Conservation (phyloP, 2,888 invertebrate species). For the Boloria selene region DNA sequence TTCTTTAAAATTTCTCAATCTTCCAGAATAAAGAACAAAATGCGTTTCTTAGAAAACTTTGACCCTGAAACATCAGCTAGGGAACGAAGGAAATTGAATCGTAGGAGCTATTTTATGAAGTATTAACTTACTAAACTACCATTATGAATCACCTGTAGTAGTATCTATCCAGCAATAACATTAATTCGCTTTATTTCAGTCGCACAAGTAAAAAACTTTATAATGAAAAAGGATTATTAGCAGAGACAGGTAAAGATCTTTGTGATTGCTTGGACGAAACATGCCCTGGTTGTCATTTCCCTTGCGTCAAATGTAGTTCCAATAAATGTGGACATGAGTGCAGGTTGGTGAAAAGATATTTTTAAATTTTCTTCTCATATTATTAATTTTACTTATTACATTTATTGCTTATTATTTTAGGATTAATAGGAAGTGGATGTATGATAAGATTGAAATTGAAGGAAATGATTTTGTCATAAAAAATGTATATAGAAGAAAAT, state of each 20-base stretch:
- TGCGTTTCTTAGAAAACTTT: constrained; percentile 83
- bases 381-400: not conserved
- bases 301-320: constrained; percentile 88
- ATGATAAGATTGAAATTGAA: constrained; percentile 90
- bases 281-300: constrained; percentile 93
- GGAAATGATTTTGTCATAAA: constrained; percentile 87
- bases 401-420: constrained; percentile 69
- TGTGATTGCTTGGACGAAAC: constrained; percentile 92
- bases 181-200: constrained; percentile 51
- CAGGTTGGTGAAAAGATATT: constrained; percentile 70
- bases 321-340: constrained; percentile 91
- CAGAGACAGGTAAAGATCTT: constrained; percentile 85
- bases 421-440: constrained; percentile 88
- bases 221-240: constrained; percentile 86
- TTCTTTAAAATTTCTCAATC: too few species aligned
- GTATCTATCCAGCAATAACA: too few species aligned
- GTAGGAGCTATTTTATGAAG: constrained; percentile 81
- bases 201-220: constrained; percentile 83
- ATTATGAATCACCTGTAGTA: not conserved
- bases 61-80: constrained; percentile 90
- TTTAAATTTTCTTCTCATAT: not conserved
- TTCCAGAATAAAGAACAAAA: constrained; percentile 36
- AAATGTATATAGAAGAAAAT: constrained; percentile 77
- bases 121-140: constrained; percentile 43
- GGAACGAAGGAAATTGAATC: constrained; percentile 88